Conservation (phyloP, 2,113 vertebrate genomes). For the Perognathus longimembris region DNA sequence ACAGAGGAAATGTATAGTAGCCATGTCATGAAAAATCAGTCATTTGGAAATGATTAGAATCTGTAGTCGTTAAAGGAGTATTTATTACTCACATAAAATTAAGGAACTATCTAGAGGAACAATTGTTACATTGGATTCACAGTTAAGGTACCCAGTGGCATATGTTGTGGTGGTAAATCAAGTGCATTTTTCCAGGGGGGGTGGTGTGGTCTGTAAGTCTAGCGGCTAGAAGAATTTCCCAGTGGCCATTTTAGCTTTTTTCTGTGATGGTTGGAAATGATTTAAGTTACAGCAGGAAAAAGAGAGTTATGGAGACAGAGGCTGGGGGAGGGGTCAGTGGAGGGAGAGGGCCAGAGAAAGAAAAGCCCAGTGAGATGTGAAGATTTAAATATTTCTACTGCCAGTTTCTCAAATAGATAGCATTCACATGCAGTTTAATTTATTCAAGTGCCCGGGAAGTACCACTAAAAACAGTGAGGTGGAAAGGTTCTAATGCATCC, state of each 20-base stretch:
- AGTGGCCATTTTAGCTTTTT: constrained; percentile 60
- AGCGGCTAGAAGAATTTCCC: constrained; percentile 59
- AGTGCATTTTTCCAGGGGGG: constrained; percentile 54
- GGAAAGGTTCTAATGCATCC: background rate
- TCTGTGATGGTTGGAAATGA: constrained; percentile 31
- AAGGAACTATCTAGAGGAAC: constrained; percentile 73
- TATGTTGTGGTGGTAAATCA: constrained; percentile 47
- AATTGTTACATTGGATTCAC: constrained; percentile 61
- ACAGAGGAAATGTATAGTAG: constrained; percentile 61
- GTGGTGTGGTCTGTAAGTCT: background rate
- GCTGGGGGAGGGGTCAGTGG: background rate
- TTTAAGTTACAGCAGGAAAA: constrained; percentile 46
- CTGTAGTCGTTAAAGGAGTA: constrained; percentile 68
- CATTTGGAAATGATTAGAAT: constrained; percentile 78
- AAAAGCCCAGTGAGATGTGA: background rate
- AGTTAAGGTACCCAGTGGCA: constrained; percentile 59
- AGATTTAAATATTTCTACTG: constrained; percentile 9
- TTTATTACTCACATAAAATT: constrained; percentile 75
- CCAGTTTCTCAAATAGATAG: constrained; percentile 16
- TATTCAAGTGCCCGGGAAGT: constrained; percentile 8
- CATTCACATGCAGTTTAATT: constrained; percentile 16
- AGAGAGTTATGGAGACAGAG: background rate
- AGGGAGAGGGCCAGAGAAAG: background rate
- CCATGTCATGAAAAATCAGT: constrained; percentile 66
- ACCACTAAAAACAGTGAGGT: background rate